Base-by-base conservation (phyloP, 2,797 vertebrate species). In the Yasuhikotakia modesta region DNA sequence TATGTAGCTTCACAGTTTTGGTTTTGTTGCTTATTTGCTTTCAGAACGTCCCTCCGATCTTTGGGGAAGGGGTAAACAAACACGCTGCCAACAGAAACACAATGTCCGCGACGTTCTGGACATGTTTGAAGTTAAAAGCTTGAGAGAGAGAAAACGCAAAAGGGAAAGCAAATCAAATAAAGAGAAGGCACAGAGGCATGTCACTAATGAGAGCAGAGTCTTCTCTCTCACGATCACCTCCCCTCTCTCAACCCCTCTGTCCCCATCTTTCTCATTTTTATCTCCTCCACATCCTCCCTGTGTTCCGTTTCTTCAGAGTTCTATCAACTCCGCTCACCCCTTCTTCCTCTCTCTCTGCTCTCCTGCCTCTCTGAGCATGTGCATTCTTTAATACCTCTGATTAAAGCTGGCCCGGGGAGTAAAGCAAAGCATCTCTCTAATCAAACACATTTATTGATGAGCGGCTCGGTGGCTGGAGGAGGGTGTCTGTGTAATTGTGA, bases 101-200 rank as follows among this genome's bases (percentile, higher is more conserved):
- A 70, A 71, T 57, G 50, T 78, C 76, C 69, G 30, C n/a, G 5
- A 57, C 45, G 21, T 78, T 58, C 57, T 60, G 24, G 57, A 60
- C 24, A 30, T 64, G 58, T 72, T 72, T 78, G 48, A 58, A 65
- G 68, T 78, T 65, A 30, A 78, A 77, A 71, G 66, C 61, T 63
- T 19, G 61, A 24, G 84, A 76, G 84, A 76, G 83, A 88, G 72
- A 74, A 70, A 87, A 81, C 80, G 84, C 85, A 39, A 83, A 70
- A 75, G 80, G 71, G 1, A 63, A 80, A 79, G 55, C 45, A 67
- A 79, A 68, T 75, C 32, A 55, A 75, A 75, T 53, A 76, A 64
- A 64, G 22, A 32, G 22, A 70, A 70, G 22, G 32, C 66, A 63
- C 55, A 69, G 57, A 72, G 39, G 30, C 52, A 60, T 57, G 45